Percentiles rank a stretch among this genome's conserved stretches.
phyloP scores from a whole-genome alignment of 2,888 invertebrate genomes.

The Furcula furcula region DNA sequence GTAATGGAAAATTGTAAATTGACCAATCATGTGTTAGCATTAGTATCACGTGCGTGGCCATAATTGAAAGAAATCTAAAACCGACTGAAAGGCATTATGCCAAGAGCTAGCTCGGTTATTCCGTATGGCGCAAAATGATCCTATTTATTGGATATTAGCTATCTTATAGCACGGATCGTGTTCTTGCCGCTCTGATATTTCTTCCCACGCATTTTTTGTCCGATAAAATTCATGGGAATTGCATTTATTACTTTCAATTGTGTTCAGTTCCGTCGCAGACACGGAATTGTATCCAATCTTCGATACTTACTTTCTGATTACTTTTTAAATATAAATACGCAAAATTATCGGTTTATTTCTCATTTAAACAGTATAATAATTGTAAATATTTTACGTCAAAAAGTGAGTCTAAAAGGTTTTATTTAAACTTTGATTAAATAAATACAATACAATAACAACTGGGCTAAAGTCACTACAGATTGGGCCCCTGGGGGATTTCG shows the following conservation, averaged over 20 bases:
- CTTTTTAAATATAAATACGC: not conserved
- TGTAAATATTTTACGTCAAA: too few relatives aligned
- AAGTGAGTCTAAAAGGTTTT: too few relatives aligned
- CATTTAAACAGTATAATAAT: too few relatives aligned
- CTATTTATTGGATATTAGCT: conserved; percentile 22
- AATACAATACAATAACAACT: too few relatives aligned
- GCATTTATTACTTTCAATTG: not conserved
- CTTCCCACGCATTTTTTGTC: conserved; percentile 11
- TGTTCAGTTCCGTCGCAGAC: not conserved
- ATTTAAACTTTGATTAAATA: too few relatives aligned
- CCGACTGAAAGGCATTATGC: conserved; percentile 16
- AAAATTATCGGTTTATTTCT: too few relatives aligned
- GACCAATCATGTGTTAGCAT: conserved; percentile 50
- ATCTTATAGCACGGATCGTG: conserved; percentile 17
- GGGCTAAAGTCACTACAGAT: too few relatives aligned
- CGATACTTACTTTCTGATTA: not conserved
- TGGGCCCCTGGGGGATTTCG: too few relatives aligned
- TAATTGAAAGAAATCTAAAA: conserved; percentile 37
- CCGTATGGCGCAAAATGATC: conserved; percentile 13
- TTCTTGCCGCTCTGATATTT: conserved; percentile 6
- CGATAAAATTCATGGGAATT: not conserved
- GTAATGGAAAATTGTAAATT: conserved; percentile 54
- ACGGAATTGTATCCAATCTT: not conserved
- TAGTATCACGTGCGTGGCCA: conserved; percentile 37
- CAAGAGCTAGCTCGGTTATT: conserved; percentile 20